Conservation (phyloP, 37 sponge, comb jelly and placozoan genomes). For the Aplysina aerophoba region DNA sequence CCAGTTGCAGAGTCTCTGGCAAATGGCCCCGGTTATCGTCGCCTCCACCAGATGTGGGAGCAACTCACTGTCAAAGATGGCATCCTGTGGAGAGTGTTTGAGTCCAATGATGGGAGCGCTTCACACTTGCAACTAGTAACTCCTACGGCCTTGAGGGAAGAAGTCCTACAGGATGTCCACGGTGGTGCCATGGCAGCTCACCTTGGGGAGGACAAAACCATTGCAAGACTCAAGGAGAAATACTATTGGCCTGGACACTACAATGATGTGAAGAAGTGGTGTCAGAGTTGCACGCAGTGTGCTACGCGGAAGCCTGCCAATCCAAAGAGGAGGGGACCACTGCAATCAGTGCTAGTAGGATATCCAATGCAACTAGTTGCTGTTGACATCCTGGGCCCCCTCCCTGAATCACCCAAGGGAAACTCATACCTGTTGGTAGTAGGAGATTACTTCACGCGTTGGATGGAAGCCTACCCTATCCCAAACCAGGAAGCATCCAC, state of each 20-base stretch:
- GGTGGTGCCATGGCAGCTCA: not conserved
- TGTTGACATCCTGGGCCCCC: conserved; percentile 1
- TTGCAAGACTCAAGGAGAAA: conserved; percentile 14
- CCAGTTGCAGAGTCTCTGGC: too few species aligned
- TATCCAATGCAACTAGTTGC: conserved; percentile 29
- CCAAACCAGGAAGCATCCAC: conserved; percentile 44
- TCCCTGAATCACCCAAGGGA: conserved; percentile 18
- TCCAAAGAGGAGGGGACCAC: not conserved
- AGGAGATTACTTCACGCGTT: conserved; percentile 34
- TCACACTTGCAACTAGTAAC: too few species aligned
- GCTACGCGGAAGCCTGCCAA: conserved; percentile 27
- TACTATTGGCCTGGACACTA: conserved; percentile 37
- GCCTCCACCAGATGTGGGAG: too few species aligned
- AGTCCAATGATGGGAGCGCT: too few species aligned
- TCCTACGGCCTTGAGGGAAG: not conserved
- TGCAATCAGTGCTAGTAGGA: not conserved
- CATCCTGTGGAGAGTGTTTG: too few species aligned
- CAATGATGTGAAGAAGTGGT: conserved; percentile 43
- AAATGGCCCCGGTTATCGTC: too few species aligned
- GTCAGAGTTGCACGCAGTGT: conserved; percentile 16
- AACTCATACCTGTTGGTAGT: conserved; percentile 37
- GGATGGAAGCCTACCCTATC: conserved; percentile 35
- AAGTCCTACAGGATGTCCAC: conserved; percentile 1
- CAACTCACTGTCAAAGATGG: too few species aligned
- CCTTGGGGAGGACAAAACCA: conserved; percentile 18